phyloP scores from a whole-genome alignment of 2,888 invertebrate genomes.

The Panopea generosa region DNA sequence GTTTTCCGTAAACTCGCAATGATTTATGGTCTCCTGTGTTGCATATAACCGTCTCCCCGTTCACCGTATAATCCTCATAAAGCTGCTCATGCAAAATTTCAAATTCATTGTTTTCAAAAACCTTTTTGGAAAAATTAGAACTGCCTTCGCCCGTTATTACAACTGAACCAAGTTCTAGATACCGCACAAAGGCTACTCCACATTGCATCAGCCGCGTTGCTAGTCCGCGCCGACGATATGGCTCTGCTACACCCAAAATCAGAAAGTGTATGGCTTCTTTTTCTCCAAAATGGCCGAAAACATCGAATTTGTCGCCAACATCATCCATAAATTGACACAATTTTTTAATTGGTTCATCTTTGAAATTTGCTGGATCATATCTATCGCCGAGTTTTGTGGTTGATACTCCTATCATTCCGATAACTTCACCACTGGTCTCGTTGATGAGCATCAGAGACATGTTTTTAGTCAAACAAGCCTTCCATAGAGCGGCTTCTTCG shows the following conservation, averaged over 20 bases:
- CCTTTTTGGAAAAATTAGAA: constrained; percentile 27
- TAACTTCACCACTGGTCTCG: constrained; percentile 25
- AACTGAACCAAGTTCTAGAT: constrained; percentile 30
- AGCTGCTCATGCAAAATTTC: constrained; percentile 20
- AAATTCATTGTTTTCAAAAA: constrained; percentile 27
- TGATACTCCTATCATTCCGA: constrained; percentile 18
- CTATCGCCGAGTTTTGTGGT: constrained; percentile 11
- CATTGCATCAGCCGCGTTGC: constrained; percentile 14
- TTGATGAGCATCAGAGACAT: constrained; percentile 32
- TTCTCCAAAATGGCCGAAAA: constrained; percentile 21
- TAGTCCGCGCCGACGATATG: background rate
- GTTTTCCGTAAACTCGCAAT: constrained; percentile 24
- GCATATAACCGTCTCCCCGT: constrained; percentile 20
- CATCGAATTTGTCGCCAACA: constrained; percentile 14
- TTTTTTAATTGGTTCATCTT: too few relatives aligned
- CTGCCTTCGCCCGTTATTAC: constrained; percentile 32
- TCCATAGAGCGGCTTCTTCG: constrained; percentile 20
- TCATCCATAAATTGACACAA: too few relatives aligned
- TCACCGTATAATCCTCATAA: constrained; percentile 13
- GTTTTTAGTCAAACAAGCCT: constrained; percentile 7
- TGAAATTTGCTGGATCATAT: constrained; percentile 1
- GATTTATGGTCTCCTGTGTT: constrained; percentile 30
- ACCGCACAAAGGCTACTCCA: constrained; percentile 26
- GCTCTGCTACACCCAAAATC: constrained; percentile 12
- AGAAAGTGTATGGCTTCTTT: constrained; percentile 30